Base-by-base conservation (phyloP, 2,797 vertebrate genomes). In the Micropoecilia bifurca region DNA sequence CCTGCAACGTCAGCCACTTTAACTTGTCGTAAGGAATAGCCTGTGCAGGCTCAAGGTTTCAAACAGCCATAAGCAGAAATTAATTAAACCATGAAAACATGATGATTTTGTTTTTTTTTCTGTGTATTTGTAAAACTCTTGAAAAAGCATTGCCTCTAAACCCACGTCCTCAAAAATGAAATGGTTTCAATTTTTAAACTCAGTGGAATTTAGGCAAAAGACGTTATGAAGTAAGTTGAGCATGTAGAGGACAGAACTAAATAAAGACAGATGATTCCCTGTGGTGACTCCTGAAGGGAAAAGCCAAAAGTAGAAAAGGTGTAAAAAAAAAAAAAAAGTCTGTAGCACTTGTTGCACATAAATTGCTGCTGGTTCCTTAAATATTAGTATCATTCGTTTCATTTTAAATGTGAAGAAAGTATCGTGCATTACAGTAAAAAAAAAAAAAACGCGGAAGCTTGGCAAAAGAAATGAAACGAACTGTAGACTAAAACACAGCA, bases 401-500 rank as follows among this genome's bases (percentile, higher is more conserved):
- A 69, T 69, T 69, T 43, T 69, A n/a, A 69, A 43, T 25, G 39
- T 13, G n/a, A 41, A n/a, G 41, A 69, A 0, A 68, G 18, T 33
- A 18, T 12, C 5, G n/a, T 72, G 45, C 46, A 48, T 72, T 12
- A 3, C 8, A 22, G 1, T 1, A 55, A 66, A 71, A 53, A 71
- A 41, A 28, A 50, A 30, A 71, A 41, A 28, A 50, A 30, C 6
- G 6, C 5, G 25, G 39, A 73, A 50, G 45, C 48, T 73, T 5
- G 33, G 1, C 28, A 45, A 47, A 45, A 71, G 30, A 25, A 28
- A 30, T 14, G 12, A 16, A 45, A 50, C 18, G 14, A 61, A 71
- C 20, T 68, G 33, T 72, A 69, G 78, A 85, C 78, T 25, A 22
- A 77, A n/a, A 57, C 81, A n/a, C 78, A 79, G 77, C 81, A 25